phyloP scores from a whole-genome alignment of 2,888 invertebrate species.

The Acronicta aceris region DNA sequence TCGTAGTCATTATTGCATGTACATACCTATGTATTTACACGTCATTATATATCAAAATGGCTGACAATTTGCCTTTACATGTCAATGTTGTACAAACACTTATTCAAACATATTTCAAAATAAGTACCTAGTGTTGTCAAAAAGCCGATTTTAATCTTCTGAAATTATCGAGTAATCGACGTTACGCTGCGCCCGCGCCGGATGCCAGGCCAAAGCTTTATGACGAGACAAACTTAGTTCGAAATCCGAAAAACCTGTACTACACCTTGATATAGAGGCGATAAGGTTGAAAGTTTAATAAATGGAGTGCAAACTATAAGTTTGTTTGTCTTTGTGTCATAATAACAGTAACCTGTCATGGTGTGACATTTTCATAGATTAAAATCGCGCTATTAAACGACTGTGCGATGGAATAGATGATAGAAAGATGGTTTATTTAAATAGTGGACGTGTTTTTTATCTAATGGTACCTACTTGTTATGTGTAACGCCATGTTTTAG shows the following conservation, averaged over 20 bases:
- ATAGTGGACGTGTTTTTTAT: slow-evolving; percentile 63
- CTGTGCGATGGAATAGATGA: slow-evolving; percentile 78
- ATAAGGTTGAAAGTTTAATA: slow-evolving; percentile 47
- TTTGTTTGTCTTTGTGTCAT: slow-evolving; percentile 70
- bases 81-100: slow-evolving; percentile 63
- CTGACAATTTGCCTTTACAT: slow-evolving; percentile 56
- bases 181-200: slow-evolving; percentile 85
- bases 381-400: slow-evolving; percentile 81
- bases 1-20: slow-evolving; percentile 43
- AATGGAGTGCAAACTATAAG: slow-evolving; percentile 15
- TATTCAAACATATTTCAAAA: slow-evolving; percentile 67
- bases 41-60: slow-evolving; percentile 52
- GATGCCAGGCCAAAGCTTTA: slow-evolving; percentile 80
- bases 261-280: slow-evolving; percentile 39
- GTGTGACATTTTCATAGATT: slow-evolving; percentile 84
- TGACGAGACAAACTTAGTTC: slow-evolving; percentile 48
- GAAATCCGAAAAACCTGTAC: slow-evolving; percentile 3
- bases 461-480: slow-evolving; percentile 52
- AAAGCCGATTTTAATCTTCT: slow-evolving; percentile 81
- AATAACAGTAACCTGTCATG: slow-evolving; percentile 86
- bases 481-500: slow-evolving; percentile 51
- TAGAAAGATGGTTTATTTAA: slow-evolving; percentile 81
- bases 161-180: slow-evolving; percentile 88
- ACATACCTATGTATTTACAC: slow-evolving; percentile 39
- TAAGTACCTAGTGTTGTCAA: slow-evolving; percentile 79